Evolutionary conservation across 2,113 vertebrate genomes (phyloP).

Genomic region (Aldabrachelys gigantea): DNA sequence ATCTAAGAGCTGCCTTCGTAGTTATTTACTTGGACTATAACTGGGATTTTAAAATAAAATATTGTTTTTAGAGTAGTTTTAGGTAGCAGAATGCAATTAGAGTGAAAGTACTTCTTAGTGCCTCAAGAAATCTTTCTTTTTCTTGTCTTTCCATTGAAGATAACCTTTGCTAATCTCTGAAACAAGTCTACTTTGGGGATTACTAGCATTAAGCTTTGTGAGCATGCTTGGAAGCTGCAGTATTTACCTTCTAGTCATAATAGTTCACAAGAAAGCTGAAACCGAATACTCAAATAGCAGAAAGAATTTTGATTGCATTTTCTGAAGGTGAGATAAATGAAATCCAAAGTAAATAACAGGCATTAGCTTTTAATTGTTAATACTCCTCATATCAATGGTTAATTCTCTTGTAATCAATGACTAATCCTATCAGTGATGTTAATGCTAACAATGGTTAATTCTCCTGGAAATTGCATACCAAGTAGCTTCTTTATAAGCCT

Average conservation of each 20-base stretch:
- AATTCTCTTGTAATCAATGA: background rate
- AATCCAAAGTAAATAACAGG: slow-evolving; percentile 20
- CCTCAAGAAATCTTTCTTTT: background rate
- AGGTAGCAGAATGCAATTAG: background rate
- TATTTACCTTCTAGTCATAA: slow-evolving; percentile 50
- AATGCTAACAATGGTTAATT: background rate
- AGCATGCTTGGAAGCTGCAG: background rate
- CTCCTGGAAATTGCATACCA: background rate
- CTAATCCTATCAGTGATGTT: background rate
- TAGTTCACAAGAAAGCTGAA: slow-evolving; percentile 52
- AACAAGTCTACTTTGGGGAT: slow-evolving; percentile 50
- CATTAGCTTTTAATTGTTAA: background rate
- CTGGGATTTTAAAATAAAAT: background rate
- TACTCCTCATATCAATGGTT: background rate
- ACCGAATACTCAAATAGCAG: slow-evolving; percentile 49
- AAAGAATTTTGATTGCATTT: slow-evolving; percentile 60
- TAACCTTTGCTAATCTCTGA: slow-evolving; percentile 26
- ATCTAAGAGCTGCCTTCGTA: background rate
- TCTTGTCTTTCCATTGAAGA: slow-evolving; percentile 11
- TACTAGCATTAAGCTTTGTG: slow-evolving; percentile 8
- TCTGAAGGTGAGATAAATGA: slow-evolving; percentile 53
- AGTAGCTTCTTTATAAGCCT: background rate
- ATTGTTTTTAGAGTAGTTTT: background rate
- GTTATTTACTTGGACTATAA: background rate
- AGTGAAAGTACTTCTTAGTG: background rate